A percentile compares a stretch with the other conserved stretches of the same genome.
These are phyloP conservation scores for Megalonaias nervosa DNA, from an alignment of 1,140 invertebrate species.

Conservation along the genomic window DNA sequence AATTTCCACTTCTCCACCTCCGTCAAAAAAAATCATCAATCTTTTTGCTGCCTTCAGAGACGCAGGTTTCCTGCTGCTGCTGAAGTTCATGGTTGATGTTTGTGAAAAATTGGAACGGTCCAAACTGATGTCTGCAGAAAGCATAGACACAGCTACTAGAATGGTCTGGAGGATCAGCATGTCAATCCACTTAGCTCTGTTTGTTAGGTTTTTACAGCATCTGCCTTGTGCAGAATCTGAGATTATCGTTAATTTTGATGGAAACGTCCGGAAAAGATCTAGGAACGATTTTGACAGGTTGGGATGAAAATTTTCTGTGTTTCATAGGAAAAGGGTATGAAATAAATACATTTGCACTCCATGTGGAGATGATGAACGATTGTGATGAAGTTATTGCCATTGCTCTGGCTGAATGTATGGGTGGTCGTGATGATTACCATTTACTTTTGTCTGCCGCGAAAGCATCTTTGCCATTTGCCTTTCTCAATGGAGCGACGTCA, in stretches of 20 bases:
- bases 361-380: conserved; percentile 2
- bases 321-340: neutral
- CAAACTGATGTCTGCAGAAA: no score
- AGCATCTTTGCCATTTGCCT: neutral
- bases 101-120: no score
- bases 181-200: no score
- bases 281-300: no score
- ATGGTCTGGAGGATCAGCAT: no score
- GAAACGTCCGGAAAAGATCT: no score
- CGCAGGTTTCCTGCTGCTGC: no score
- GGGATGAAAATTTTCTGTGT: neutral
- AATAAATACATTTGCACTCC: neutral
- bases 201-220: no score
- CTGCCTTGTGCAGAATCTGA: no score
- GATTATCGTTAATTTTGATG: no score
- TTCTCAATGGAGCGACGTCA: conserved; percentile 7
- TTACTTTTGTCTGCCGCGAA: neutral
- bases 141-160: no score
- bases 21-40: conserved; percentile 27
- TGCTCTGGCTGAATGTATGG: neutral
- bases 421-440: neutral
- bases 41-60: conserved; percentile 13
- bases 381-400: conserved; percentile 10
- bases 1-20: conserved; percentile 28
- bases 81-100: no score